Percentiles rank a stretch among this genome's conserved stretches.
These are phyloP conservation scores for Caenorhabditis sp. DNA, from an alignment of 2,888 invertebrate species.

Conservation along the genomic window DNA sequence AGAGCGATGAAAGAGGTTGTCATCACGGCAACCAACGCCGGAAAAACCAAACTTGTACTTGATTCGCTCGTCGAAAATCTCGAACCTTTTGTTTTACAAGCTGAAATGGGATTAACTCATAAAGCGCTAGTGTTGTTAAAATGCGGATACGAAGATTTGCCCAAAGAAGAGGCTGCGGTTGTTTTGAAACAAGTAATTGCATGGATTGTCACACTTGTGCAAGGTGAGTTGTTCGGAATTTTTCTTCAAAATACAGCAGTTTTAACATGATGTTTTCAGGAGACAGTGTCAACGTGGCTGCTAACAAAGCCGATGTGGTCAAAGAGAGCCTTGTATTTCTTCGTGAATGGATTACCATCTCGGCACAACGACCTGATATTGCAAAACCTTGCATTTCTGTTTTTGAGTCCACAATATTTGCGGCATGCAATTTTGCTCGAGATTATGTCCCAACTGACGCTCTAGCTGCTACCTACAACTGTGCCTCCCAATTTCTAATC, in stretches of 20 bases:
- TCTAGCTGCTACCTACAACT: slow-evolving; percentile 15
- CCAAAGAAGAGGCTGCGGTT: background rate
- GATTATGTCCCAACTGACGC: slow-evolving; percentile 16
- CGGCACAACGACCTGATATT: background rate
- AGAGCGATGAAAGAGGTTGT: slow-evolving; percentile 1
- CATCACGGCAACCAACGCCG: slow-evolving; percentile 6
- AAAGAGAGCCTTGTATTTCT: slow-evolving; percentile 47
- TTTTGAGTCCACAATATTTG: slow-evolving; percentile 25
- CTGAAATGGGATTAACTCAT: slow-evolving; percentile 64
- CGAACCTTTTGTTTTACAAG: slow-evolving; percentile 67
- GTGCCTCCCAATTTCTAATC: slow-evolving; percentile 1
- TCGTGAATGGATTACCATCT: slow-evolving; percentile 51
- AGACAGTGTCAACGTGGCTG: slow-evolving; percentile 50
- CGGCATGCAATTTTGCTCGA: slow-evolving; percentile 19
- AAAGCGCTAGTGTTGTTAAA: slow-evolving; percentile 40
- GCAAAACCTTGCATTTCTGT: background rate
- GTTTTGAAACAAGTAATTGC: slow-evolving; percentile 24
- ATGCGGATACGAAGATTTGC: slow-evolving; percentile 2
- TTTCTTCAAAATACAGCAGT: too few species aligned
- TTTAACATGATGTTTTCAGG: too few species aligned
- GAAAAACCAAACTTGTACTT: background rate
- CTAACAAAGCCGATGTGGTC: slow-evolving; percentile 55
- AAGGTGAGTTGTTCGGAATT: slow-evolving; percentile 13
- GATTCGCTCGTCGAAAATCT: slow-evolving; percentile 23
- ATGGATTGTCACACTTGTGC: slow-evolving; percentile 33